phyloP scores from a whole-genome alignment of 2,797 vertebrate genomes.

The Amphiprion clarkii region DNA sequence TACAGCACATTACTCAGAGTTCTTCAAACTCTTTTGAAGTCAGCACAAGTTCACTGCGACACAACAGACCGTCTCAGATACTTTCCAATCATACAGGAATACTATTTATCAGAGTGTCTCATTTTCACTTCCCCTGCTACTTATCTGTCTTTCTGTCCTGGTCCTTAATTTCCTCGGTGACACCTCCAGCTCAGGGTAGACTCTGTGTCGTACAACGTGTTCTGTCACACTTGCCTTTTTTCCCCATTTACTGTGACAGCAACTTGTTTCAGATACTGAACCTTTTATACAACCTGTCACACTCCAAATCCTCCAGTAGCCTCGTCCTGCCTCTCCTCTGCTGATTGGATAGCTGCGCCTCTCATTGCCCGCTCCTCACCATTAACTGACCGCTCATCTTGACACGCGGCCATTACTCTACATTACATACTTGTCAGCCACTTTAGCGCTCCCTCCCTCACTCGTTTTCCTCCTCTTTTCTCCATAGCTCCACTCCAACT shows the following conservation, averaged over 20 bases:
- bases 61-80: neutral
- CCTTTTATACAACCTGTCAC: constrained; percentile 39
- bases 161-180: constrained; percentile 15
- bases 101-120: constrained; percentile 5
- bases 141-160: neutral
- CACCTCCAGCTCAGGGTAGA: neutral
- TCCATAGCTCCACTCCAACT: constrained; percentile 93
- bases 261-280: constrained; percentile 32
- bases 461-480: constrained; percentile 14
- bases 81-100: too few species aligned
- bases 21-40: too few species aligned
- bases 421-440: constrained; percentile 27
- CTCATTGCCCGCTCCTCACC: constrained; percentile 33
- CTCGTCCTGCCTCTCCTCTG: neutral
- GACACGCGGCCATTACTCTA: constrained; percentile 50
- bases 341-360: constrained; percentile 35
- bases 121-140: neutral
- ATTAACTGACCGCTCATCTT: constrained; percentile 50
- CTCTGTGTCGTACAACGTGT: constrained; percentile 3
- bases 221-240: constrained; percentile 12
- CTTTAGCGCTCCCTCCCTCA: constrained; percentile 13
- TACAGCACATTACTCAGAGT: too few species aligned
- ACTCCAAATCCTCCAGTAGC: constrained; percentile 8
- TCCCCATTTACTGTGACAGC: constrained; percentile 6
- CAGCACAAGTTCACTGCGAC: neutral